Base-by-base conservation (phyloP, 2,888 invertebrate genomes). In the Agrotis ipsilon region DNA sequence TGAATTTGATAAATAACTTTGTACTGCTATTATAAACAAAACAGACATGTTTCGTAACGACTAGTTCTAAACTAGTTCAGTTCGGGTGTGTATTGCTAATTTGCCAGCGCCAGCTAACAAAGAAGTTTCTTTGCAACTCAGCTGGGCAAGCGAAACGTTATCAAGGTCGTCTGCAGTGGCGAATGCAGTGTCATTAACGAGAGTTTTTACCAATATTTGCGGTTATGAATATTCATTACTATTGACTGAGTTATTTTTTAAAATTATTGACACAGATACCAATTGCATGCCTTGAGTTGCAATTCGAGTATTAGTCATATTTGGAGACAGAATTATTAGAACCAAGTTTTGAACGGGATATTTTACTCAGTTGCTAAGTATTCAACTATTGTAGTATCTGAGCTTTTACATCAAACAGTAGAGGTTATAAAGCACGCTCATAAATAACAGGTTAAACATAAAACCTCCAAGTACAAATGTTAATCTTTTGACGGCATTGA, bases 61-160 rank as follows among this genome's bases (percentile, higher is more conserved):
- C 86, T 75, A 71, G 88, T 87, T 86, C 78, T 85, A 85, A 91
- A 93, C 93, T 92, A 91, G 92, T 89, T 89, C 88, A 89, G 87
- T 89, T 92, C 76, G 86, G 89, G 90, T 88, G 88, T 87, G 85
- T 89, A 87, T 86, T 87, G 85, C 88, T 92, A 90, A 92, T 93
- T 93, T 93, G 88, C 89, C 82, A 89, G 86, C 81, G 55, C 78
- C 65, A 81, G 78, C 86, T 85, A 90, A 92, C 92, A 93, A 93
- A 92, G 92, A 91, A 87, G 83, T 88, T 84, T 85, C 82, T 85
- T 86, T 87, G 87, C 85, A 87, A 89, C 86, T 79, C 85, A 86
- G 87, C 87, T 79, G 71, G 84, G 85, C 79, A 86, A 87, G 87
- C 86, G 88, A 89, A 87, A 89, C 85, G 82, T 78, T 76, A 81